Evolutionary conservation across 2,888 invertebrate genomes (phyloP), one percentile per base, ranked within the genome.

Genomic region (Cheilosia vernalis): DNA sequence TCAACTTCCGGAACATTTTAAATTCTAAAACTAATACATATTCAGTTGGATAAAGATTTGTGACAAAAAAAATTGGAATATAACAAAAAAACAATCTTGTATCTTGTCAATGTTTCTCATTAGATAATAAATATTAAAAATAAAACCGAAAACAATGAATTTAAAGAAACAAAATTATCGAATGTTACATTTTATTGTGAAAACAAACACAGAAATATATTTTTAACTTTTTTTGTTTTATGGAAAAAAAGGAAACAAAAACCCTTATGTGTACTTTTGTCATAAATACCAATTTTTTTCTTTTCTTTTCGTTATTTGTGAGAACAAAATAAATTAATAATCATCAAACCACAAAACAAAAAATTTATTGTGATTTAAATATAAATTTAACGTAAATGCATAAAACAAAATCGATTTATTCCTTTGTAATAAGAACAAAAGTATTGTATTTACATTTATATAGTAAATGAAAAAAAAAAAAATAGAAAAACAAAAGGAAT

Each of bases 21-120:
- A 85, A 85, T 81, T 81, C 85, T 81, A 85, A 85, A 81, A 81
- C 49, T 72, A 85, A 85, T 85, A 85, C 80, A 85, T 81, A 85
- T 85, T 81, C 85, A 85, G 81, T 85, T 85, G 77, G 63, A 56
- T 76, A 85, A 81, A 80, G 69, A 76, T 81, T 81, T 80, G 55
- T 81, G 64, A 69, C n/a, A 42, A 70, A 53, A 64, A 82, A 82
- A 82, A 72, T 72, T 80, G 72, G 74, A 60, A 74, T 74, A 64
- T 60, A 33, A 42, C n/a, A 17, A 44, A 72, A 42, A 56, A 56
- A 73, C 55, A 73, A 67, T 73, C 61, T 69, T 85, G 70, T 76
- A 81, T 74, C 81, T 30, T 30, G 64, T 77, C 60, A 61, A 72
- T 77, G 80, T 81, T 70, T 85, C 76, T 70, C 69, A 84, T 76